Base-by-base conservation (phyloP, 2,113 vertebrate species). In the Chlorodrepanis virens region DNA sequence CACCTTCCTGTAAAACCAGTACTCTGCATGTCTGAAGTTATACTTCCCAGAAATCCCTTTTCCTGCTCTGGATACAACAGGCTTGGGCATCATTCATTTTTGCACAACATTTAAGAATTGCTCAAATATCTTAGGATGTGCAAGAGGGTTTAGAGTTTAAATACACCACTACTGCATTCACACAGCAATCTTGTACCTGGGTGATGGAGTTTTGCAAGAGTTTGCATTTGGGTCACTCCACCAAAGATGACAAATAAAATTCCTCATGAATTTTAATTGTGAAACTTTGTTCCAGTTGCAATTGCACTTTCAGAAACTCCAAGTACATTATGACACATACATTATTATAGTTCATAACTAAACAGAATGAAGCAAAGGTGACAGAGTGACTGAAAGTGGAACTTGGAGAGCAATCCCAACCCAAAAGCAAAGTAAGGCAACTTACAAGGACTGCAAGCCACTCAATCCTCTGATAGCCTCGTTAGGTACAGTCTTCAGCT, bases 361-460 rank as follows among this genome's bases (percentile, higher is more conserved):
- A 28, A 23, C 0, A 40, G 72, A 86, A 88, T 4, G 18, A 76
- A 80, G 64, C 37, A 49, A 71, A 72, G 18, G 56, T 0, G 2
- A 33, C 23, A 8, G 19, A 45, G 54, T 5, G 22, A 83, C 37
- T 35, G 15, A 20, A 76, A 74, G 45, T 2, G 11, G 27, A 91
- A 69, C 22, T 13, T 68, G 22, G 60, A 83, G 50, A 93, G 59
- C 6, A 70, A 56, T 2, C 39, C 17, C 35, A 83, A 77, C 44
- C 3, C 81, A 79, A 65, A 88, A 94, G 53, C 57, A 64, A 69
- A 82, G 40, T 50, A 65, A 78, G 9, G 45, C 52, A 90, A 98
- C 99, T 99, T 97, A 99, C 99, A 99, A 97, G 94, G 99, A 99
- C 96, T 99, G 99, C 39, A 99, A 98, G 76, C 98, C 97, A 2